Base-by-base conservation (phyloP, 2,797 vertebrate genomes). In the Netta rufina region DNA sequence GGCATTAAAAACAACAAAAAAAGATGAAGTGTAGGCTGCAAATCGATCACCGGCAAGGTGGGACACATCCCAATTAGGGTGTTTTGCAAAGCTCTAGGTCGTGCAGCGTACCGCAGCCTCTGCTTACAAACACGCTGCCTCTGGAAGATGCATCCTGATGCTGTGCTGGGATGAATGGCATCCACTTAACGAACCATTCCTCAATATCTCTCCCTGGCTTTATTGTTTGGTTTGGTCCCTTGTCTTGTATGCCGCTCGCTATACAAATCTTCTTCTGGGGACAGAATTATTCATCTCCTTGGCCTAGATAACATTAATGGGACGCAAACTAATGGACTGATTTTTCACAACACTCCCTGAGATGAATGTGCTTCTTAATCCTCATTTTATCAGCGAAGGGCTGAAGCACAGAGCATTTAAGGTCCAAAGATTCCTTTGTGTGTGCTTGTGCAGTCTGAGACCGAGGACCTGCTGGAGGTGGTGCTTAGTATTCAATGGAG, bases 261-360 rank as follows among this genome's bases (percentile, higher is more conserved):
- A 32, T 75, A 94, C 86, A 90, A 92, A 92, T 94, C 86, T 90
- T 78, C 87, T 95, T 69, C 90, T 78, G 70, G 62, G 77, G 73
- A 81, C 65, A 87, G 93, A 92, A 95, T 94, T 90, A 95, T 96
- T 95, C 90, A 81, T 96, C 95, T 96, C 73, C 86, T 67, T 62
- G 82, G 80, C 93, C 95, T 89, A 91, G 93, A 93, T 77, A 95
- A 61, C 93, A 75, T 91, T 95, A 95, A 93, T 81, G 95, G 92
- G 80, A 96, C 66, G 5, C 93, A 94, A 94, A 96, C 72, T 84
- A 96, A 96, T 93, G 83, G 88, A 74, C 86, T 92, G 95, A 86
- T 93, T 94, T 95, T 88, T 95, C 86, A 81, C 93, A 88, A 83
- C 77, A 45, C 62, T 92, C 88, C 36, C 6, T 1, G 66, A 94